Evolutionary conservation across 37 sponge, comb jelly and placozoan species (phyloP).

Genomic region (Ianthella basta): DNA sequence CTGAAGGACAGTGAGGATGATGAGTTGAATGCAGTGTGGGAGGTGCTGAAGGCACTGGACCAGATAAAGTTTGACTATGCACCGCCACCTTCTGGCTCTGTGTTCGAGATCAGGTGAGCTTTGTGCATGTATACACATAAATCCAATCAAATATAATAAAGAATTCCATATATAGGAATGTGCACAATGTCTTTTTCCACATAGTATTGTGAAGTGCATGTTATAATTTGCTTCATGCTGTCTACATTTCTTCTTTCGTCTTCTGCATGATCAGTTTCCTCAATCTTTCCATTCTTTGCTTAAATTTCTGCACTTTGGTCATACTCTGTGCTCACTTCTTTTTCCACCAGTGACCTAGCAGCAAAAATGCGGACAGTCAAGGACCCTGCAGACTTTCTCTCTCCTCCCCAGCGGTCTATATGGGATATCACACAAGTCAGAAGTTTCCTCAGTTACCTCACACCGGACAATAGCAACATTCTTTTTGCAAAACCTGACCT

Average conservation of each 20-base stretch:
- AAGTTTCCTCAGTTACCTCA: slow-evolving; percentile 1
- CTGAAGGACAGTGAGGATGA: slow-evolving; percentile 2
- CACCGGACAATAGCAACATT: slow-evolving; percentile 51
- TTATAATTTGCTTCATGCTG: too few relatives aligned
- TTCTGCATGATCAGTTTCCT: too few relatives aligned
- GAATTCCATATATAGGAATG: too few relatives aligned
- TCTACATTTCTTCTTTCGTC: too few relatives aligned
- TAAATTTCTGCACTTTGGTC: too few relatives aligned
- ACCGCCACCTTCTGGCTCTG: background rate
- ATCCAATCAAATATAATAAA: too few relatives aligned
- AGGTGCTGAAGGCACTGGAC: background rate
- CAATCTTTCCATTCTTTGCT: too few relatives aligned
- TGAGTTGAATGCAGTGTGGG: slow-evolving; percentile 34
- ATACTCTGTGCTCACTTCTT: too few relatives aligned
- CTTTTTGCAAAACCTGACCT: slow-evolving; percentile 49
- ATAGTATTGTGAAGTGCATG: too few relatives aligned
- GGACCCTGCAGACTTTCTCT: slow-evolving; percentile 67
- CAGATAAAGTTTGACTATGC: slow-evolving; percentile 42
- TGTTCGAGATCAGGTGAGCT: too few relatives aligned
- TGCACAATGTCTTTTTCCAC: too few relatives aligned
- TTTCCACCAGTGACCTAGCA: slow-evolving; percentile 52
- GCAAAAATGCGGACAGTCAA: slow-evolving; percentile 46
- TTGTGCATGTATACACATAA: too few relatives aligned
- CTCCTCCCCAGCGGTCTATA: slow-evolving; percentile 45
- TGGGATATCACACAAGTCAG: slow-evolving; percentile 31